phyloP scores from a whole-genome alignment of 2,888 invertebrate species.

The Seira sanloemensis region DNA sequence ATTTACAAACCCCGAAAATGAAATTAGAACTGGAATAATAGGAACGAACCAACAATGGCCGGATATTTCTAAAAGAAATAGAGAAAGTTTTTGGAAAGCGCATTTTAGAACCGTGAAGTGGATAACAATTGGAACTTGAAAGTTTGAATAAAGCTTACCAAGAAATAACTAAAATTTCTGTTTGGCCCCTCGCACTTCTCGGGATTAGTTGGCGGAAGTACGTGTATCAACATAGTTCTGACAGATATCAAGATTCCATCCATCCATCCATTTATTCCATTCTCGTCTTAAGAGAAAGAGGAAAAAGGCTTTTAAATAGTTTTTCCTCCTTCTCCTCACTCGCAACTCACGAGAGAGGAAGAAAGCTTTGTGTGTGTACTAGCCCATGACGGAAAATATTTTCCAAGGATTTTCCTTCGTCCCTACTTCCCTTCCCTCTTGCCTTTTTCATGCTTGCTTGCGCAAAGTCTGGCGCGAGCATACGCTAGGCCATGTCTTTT shows the following conservation, averaged over 20 bases:
- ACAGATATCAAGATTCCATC: not conserved
- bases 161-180: too few species aligned
- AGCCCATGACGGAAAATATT: slow-evolving; percentile 16
- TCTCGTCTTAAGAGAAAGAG: not conserved
- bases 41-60: too few species aligned
- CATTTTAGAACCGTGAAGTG: too few species aligned
- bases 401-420: not conserved
- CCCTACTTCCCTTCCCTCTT: not conserved
- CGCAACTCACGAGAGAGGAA: too few species aligned
- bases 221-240: too few species aligned
- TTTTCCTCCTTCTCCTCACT: not conserved
- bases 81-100: too few species aligned
- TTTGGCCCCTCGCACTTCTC: too few species aligned
- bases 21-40: too few species aligned
- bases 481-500: not conserved
- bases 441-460: not conserved
- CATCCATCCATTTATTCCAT: slow-evolving; percentile 5
- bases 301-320: slow-evolving; percentile 14
- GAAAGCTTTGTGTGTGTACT: not conserved
- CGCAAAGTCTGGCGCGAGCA: not conserved
- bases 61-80: too few species aligned
- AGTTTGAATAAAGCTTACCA: too few species aligned
- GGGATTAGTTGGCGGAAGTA: too few species aligned
- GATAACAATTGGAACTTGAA: too few species aligned
- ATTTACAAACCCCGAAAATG: not conserved